Evolutionary conservation across 1,140 invertebrate species (phyloP).

Genomic region (Temnothorax nylanderi): DNA sequence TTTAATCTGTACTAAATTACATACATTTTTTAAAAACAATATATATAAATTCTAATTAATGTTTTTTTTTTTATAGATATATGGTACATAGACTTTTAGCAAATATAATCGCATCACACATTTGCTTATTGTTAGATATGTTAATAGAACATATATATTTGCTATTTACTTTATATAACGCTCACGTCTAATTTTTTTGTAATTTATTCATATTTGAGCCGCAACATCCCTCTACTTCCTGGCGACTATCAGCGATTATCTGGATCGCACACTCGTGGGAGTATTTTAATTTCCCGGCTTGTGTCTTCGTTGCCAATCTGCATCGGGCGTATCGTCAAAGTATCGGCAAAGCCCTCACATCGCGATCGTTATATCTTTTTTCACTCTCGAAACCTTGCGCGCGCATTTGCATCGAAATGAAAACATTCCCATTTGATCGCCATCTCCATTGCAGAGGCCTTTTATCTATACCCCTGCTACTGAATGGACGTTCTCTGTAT

Average conservation of each 20-base stretch:
- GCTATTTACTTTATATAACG: neutral
- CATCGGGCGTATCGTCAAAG: conserved; percentile 45
- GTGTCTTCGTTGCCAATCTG: conserved; percentile 37
- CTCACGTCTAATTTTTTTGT: neutral
- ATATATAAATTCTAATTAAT: no score
- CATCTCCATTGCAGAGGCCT: conserved; percentile 76
- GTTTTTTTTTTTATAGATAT: no score
- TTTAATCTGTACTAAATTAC: neutral
- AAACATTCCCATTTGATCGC: conserved; percentile 75
- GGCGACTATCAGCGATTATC: conserved; percentile 19
- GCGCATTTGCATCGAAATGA: conserved; percentile 80
- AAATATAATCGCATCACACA: neutral
- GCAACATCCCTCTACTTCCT: neutral
- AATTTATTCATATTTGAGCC: neutral
- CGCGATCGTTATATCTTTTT: conserved; percentile 43
- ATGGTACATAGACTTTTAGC: no score
- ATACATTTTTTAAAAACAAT: neutral
- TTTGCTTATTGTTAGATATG: neutral
- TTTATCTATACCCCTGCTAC: conserved; percentile 63
- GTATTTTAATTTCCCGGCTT: conserved; percentile 45
- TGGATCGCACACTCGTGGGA: conserved; percentile 13
- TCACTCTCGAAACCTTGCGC: conserved; percentile 38
- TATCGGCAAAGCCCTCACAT: conserved; percentile 39
- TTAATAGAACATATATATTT: neutral
- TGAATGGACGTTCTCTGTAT: conserved; percentile 78